Percentiles rank a stretch among this genome's conserved stretches.
These are phyloP conservation scores for Oostethus manadensis DNA, from an alignment of 2,113 vertebrate species.

Conservation along the genomic window DNA sequence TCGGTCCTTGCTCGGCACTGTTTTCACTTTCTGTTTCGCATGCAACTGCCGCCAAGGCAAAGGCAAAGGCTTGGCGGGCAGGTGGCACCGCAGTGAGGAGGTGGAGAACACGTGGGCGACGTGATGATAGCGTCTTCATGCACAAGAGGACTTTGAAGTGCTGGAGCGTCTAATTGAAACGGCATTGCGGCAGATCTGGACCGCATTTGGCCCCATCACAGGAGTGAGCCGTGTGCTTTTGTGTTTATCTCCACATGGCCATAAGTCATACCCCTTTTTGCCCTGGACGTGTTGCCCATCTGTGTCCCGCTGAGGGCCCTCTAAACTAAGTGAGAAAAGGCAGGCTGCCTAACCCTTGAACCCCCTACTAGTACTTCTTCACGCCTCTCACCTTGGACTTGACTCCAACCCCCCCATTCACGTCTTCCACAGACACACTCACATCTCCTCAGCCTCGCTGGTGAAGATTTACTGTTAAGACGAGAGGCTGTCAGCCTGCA, in stretches of 20 bases:
- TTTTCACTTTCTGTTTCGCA: constrained; percentile 59
- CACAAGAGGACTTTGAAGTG: constrained; percentile 70
- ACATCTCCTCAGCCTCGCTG: constrained; percentile 28
- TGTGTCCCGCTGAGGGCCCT: constrained; percentile 59
- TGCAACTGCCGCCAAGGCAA: constrained; percentile 41
- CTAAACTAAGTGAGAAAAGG: constrained; percentile 46
- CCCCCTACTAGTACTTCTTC: constrained; percentile 65
- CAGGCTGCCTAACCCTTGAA: constrained; percentile 49
- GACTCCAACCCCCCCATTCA: constrained; percentile 38
- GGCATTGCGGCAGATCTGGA: constrained; percentile 71
- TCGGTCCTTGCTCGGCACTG: too few relatives aligned
- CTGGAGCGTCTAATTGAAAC: constrained; percentile 72
- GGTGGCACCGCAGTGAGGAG: constrained; percentile 49
- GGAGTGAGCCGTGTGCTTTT: constrained; percentile 15
- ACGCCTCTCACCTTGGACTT: constrained; percentile 71
- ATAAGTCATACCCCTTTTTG: constrained; percentile 76
- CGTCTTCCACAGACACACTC: constrained; percentile 31
- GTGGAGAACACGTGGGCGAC: constrained; percentile 51
- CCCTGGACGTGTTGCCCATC: constrained; percentile 75
- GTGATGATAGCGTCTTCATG: constrained; percentile 65
- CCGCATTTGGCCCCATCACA: constrained; percentile 66
- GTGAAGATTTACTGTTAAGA: constrained; percentile 69
- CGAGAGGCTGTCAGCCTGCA: constrained; percentile 61
- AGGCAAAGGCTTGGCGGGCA: constrained; percentile 43
- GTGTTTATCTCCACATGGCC: constrained; percentile 51